Conservation (phyloP, 2,888 invertebrate genomes). For the Melanargia galathea region DNA sequence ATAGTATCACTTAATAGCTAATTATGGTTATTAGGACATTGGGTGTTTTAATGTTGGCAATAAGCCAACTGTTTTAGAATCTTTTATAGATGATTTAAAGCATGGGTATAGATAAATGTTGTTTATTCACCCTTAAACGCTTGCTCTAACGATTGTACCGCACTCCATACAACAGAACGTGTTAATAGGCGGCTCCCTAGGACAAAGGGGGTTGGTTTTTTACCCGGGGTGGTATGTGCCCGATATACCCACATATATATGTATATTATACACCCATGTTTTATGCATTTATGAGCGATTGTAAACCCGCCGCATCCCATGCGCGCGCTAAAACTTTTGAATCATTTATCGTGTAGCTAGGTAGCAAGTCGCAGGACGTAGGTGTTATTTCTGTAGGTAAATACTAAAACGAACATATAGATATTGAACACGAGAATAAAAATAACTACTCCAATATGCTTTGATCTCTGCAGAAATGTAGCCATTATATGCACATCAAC, state of each 20-base stretch:
- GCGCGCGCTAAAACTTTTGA: slow-evolving; percentile 46
- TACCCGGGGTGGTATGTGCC: slow-evolving; percentile 41
- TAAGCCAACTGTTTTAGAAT: too few relatives aligned
- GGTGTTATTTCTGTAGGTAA: slow-evolving; percentile 32
- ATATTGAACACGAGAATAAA: background rate
- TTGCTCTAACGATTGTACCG: slow-evolving; percentile 32
- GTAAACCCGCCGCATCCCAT: slow-evolving; percentile 58
- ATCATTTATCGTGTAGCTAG: slow-evolving; percentile 47
- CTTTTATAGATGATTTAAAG: too few relatives aligned
- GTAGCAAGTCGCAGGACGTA: slow-evolving; percentile 45
- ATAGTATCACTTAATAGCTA: too few relatives aligned
- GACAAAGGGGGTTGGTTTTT: slow-evolving; percentile 60
- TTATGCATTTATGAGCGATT: slow-evolving; percentile 62
- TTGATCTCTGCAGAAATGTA: too few relatives aligned
- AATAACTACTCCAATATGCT: too few relatives aligned
- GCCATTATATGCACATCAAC: too few relatives aligned
- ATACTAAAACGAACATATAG: background rate
- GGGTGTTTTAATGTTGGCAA: too few relatives aligned
- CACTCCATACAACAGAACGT: slow-evolving; percentile 48
- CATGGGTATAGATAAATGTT: too few relatives aligned
- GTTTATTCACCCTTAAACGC: too few relatives aligned
- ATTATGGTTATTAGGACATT: too few relatives aligned
- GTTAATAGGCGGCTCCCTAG: slow-evolving; percentile 62
- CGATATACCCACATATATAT: background rate
- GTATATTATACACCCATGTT: slow-evolving; percentile 49